Conservation (phyloP, 2,888 invertebrate species). For the Lampropteryx suffumata region DNA sequence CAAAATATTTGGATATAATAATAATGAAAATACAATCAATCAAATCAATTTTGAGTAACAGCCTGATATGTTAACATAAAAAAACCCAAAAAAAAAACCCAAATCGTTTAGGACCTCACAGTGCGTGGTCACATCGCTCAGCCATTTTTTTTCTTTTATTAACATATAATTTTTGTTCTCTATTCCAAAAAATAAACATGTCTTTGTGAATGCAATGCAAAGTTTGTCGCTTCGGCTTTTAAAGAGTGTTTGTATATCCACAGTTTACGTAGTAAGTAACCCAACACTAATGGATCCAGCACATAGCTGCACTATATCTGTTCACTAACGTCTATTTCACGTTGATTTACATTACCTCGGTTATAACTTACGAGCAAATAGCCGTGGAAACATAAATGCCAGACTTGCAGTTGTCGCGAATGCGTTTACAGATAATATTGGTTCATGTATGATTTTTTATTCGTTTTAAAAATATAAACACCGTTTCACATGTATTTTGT, state of each 20-base stretch:
- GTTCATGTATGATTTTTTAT: slow-evolving; percentile 1
- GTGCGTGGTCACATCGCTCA: too few relatives aligned
- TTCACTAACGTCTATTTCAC: slow-evolving; percentile 32
- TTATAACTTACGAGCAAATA: slow-evolving; percentile 35
- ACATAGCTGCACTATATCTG: slow-evolving; percentile 33
- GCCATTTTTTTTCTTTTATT: too few relatives aligned
- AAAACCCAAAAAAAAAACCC: too few relatives aligned
- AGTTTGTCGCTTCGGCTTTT: background rate
- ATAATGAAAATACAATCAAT: too few relatives aligned
- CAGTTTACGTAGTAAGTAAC: slow-evolving; percentile 20
- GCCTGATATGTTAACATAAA: too few relatives aligned
- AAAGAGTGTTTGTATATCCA: background rate
- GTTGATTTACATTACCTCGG: slow-evolving; percentile 24
- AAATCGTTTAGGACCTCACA: too few relatives aligned
- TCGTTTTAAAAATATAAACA: background rate
- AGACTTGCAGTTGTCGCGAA: slow-evolving; percentile 21
- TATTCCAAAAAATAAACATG: too few relatives aligned
- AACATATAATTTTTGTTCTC: too few relatives aligned
- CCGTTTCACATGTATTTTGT: too few relatives aligned
- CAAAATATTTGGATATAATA: too few relatives aligned
- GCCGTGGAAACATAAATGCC: slow-evolving; percentile 24
- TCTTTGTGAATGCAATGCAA: too few relatives aligned
- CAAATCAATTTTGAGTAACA: too few relatives aligned
- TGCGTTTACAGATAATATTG: slow-evolving; percentile 18
- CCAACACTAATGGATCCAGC: slow-evolving; percentile 63